Conservation (phyloP, 2,797 vertebrate genomes). For the Mormyrops boulengeri region DNA sequence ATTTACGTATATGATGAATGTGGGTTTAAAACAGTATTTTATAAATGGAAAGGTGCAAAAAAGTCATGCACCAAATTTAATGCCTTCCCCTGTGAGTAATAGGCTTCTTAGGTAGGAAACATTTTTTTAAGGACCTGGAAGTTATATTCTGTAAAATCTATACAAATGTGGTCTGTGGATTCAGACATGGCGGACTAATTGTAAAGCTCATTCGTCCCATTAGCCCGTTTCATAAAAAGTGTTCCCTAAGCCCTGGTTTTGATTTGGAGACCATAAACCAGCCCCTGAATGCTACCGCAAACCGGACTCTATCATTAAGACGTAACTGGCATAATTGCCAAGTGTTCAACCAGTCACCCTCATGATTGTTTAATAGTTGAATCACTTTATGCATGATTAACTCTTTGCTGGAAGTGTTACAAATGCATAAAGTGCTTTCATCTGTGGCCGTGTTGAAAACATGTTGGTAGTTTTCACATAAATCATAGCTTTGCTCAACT, state of each 20-base stretch:
- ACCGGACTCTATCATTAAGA: neutral
- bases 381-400: neutral
- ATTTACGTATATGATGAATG: neutral
- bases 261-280: neutral
- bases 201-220: neutral
- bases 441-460: neutral
- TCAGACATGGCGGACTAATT: neutral
- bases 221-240: neutral
- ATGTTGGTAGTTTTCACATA: neutral
- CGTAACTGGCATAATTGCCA: neutral
- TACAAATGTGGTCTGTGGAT: neutral
- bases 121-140: neutral
- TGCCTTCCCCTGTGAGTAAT: neutral
- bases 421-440: neutral
- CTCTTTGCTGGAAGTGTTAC: neutral
- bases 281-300: neutral
- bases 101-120: neutral
- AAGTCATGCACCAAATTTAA: neutral
- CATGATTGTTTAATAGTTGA: neutral
- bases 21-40: conserved; percentile 1
- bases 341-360: neutral
- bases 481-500: neutral
- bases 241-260: neutral
- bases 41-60: neutral
- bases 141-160: neutral